A percentile compares a stretch with the other conserved stretches of the same genome.
phyloP scores from a whole-genome alignment of 2,888 invertebrate genomes.

The Oligia strigilis region DNA sequence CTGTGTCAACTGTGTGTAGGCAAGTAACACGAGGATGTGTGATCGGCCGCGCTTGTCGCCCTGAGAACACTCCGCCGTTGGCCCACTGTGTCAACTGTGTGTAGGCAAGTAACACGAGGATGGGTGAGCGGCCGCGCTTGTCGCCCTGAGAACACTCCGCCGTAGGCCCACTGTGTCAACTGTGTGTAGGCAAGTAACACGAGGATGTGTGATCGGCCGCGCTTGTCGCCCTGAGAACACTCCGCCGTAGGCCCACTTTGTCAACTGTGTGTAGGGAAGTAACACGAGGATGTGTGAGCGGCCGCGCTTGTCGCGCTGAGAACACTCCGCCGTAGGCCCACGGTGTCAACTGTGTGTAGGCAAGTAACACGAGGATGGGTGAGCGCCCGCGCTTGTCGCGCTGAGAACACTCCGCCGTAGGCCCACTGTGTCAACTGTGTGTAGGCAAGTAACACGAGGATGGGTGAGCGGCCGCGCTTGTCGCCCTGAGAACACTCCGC shows the following conservation, averaged over 20 bases:
- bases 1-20: background rate
- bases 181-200: background rate
- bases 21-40: background rate
- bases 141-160: background rate
- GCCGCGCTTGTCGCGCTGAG: background rate
- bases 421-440: too few species aligned
- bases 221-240: background rate
- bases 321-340: slow-evolving; percentile 4
- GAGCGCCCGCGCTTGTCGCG: too few species aligned
- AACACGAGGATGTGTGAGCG: background rate
- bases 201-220: background rate
- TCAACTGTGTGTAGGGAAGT: too few species aligned
- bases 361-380: too few species aligned
- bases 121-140: background rate
- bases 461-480: too few species aligned
- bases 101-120: background rate
- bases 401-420: too few species aligned
- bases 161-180: slow-evolving; percentile 16
- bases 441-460: too few species aligned
- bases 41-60: background rate
- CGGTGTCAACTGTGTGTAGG: too few species aligned
- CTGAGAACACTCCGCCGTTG: background rate
- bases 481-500: too few species aligned
- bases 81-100: background rate
- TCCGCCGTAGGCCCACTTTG: slow-evolving; percentile 16